Evolutionary conservation across 1,140 invertebrate species (phyloP), one percentile per base, ranked within the genome.

Genomic region (Zaprionus tsacasi): DNA sequence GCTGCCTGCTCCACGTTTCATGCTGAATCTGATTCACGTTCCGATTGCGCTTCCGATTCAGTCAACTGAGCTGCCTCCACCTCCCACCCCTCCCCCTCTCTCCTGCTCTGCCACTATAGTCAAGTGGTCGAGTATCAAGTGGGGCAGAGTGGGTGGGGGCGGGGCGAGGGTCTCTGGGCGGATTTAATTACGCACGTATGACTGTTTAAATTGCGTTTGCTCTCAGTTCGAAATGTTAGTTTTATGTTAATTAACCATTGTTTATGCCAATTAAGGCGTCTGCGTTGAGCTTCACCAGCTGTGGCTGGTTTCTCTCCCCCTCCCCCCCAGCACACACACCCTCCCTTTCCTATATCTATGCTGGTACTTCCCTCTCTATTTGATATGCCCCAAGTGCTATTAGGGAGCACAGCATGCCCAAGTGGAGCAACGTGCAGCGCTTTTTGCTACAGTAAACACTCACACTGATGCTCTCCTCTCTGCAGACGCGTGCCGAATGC

Each of bases 171-270:
- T 45, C 40, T n/a, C 40, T 30, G 77, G 70, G 67, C 60, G 48
- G 48, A 59, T 61, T 81, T 89, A 89, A 88, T 89, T 88, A 89
- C 85, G 77, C 83, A 88, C 83, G 85, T 88, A 81, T 83, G 70
- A 71, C 81, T 81, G 61, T 88, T 88, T 83, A 88, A 88, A 88
- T 88, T 80, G 80, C 63, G 63, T 87, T 82, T 73, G 61, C 61
- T 72, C 15, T 38, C 57, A 61, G 52, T 58, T 66, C 45, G 73
- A 78, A 80, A 83, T 89, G 80, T 89, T 88, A 88, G 83, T 89
- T 88, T 88, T 89, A 88, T 88, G 85, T 89, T 88, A 88, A 88
- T 88, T 88, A 88, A 89, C 73, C 64, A 80, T 87, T 87, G 82
- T 87, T 83, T 82, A 82, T 82, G 82, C 72, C 82, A 86, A 87